phyloP scores from a whole-genome alignment of 1,140 invertebrate genomes.

The Latrodectus geometricus region DNA sequence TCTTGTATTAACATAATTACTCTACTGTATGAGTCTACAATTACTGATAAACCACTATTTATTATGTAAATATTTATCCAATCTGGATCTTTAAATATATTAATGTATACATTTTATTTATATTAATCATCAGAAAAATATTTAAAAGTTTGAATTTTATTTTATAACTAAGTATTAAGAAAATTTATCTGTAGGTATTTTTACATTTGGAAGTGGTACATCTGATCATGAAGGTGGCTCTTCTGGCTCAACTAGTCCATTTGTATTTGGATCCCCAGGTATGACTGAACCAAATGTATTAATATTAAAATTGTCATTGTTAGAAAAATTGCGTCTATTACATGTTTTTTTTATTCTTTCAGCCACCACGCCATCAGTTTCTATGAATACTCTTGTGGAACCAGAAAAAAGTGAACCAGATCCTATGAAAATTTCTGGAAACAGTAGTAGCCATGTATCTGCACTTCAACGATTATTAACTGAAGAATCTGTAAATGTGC shows the following conservation, averaged over 20 bases:
- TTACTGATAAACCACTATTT: too few relatives aligned
- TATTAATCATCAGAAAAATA: too few relatives aligned
- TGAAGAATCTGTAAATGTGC: constrained; percentile 43
- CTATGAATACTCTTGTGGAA: constrained; percentile 62
- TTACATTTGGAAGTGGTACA: constrained; percentile 64
- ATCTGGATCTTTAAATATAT: too few relatives aligned
- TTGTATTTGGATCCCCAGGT: constrained; percentile 64
- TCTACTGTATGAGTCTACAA: too few relatives aligned
- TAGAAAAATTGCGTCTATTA: too few relatives aligned
- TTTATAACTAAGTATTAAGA: too few relatives aligned
- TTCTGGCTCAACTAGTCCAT: constrained; percentile 64
- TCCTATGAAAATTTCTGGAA: constrained; percentile 9
- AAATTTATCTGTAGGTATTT: constrained; percentile 54
- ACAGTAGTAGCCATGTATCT: constrained; percentile 46
- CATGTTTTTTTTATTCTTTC: background rate
- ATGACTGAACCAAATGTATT: background rate
- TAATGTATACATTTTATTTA: too few relatives aligned
- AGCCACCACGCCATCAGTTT: constrained; percentile 64
- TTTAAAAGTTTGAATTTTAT: too few relatives aligned
- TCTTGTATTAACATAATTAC: too few relatives aligned
- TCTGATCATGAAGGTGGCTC: constrained; percentile 64
- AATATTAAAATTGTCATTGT: background rate
- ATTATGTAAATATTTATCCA: too few relatives aligned
- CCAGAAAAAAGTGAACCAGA: constrained; percentile 59
- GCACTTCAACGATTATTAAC: constrained; percentile 50